Base-by-base conservation (phyloP, 35 echinoderm and acorn worm species). In the Apostichopus californicus region DNA sequence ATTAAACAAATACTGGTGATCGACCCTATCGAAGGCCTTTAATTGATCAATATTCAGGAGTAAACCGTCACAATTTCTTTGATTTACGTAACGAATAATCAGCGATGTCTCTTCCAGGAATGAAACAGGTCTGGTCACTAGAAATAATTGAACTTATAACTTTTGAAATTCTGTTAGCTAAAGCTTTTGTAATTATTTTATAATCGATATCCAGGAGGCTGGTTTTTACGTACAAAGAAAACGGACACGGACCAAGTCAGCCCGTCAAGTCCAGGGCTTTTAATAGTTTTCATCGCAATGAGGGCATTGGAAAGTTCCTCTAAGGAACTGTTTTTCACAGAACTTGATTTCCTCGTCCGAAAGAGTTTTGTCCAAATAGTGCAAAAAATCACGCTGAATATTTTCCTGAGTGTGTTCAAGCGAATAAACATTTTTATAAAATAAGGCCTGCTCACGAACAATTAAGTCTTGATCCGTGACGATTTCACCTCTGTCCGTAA, bases 81-180 rank as follows among this genome's bases (percentile, higher is more conserved):
- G 15, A 21, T 92, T 60, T n/a, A 64, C 55, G 18, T 81, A 81
- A 55, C 54, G 14, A 0, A 80, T 91, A 21, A 80, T 91, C 90
- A 65, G 78, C 90, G 58, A 92, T 92, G 25, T 92, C 78, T 12
- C 90, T 59, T 6, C 90, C 77, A 57, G 90, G 90, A 10, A 92
- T 54, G 64, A 78, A 80, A 26, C 90, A 92, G 53, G 90, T 61
- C 17, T 56, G 80, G n/a, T 83, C 80, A 2, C 11, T 56, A 56
- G 80, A 83, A 83, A 83, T 57, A 83, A 55, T 55, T 9, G 13
- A 56, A 5, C 5, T 56, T 5, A 83, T 83, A 5, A 83, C 80
- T 56, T 56, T 88, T 21, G 86, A 88, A 8, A 88, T 28, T 15
- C 65, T 68, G 34, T 68, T 68, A 52, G 86, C 86, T 20, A 88